These are phyloP conservation scores for Centropyge bicolor DNA, from an alignment of 2,797 vertebrate species.

Conservation along the genomic window DNA sequence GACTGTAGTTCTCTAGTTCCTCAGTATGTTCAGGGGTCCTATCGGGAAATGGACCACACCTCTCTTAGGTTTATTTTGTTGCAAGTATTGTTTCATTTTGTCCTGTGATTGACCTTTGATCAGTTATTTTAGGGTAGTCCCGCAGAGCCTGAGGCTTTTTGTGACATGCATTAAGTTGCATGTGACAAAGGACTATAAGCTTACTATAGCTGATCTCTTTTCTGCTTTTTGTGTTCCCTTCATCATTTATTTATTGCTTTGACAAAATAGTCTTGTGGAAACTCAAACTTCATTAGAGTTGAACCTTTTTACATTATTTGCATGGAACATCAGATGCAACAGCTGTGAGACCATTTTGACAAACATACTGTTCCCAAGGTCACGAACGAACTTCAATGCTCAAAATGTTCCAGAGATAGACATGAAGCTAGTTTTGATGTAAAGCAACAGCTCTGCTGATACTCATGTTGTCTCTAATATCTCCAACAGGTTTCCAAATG, in stretches of 20 bases:
- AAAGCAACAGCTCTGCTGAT: not conserved
- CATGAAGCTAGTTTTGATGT: not conserved
- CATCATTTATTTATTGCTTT: not conserved
- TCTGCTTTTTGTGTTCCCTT: not conserved
- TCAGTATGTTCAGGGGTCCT: not conserved
- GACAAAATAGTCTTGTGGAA: not conserved
- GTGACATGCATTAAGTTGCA: not conserved
- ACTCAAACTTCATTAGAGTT: not conserved
- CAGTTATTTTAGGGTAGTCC: not conserved
- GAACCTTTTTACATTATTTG: not conserved
- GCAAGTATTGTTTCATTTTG: not conserved
- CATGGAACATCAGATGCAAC: not conserved
- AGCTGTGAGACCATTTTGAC: not conserved
- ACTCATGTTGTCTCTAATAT: conserved; percentile 19
- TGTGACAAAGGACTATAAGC: not conserved
- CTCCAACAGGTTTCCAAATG: conserved; percentile 81
- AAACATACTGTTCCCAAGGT: not conserved
- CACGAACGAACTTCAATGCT: not conserved
- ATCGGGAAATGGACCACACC: too few species aligned
- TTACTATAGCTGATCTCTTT: too few species aligned
- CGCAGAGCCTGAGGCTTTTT: not conserved
- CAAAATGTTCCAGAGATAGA: not conserved
- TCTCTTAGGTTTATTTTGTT: not conserved
- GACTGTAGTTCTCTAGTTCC: not conserved
- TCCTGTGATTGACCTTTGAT: not conserved